These are phyloP conservation scores for Tenrec ecaudatus DNA, from an alignment of 2,113 vertebrate genomes.

Conservation along the genomic window DNA sequence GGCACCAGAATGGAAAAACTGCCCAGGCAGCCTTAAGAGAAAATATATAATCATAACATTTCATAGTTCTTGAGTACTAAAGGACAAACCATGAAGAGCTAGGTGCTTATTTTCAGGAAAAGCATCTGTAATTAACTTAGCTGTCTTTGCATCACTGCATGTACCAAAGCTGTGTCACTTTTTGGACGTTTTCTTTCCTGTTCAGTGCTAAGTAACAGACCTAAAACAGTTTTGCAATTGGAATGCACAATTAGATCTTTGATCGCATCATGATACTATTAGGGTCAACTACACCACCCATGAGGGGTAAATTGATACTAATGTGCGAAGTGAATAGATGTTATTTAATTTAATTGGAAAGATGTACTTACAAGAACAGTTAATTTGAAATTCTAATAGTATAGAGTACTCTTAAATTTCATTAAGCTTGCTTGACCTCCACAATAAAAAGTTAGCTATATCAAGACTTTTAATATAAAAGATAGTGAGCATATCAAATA, in stretches of 20 bases:
- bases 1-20: background rate
- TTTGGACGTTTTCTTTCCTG: background rate
- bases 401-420: background rate
- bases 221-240: background rate
- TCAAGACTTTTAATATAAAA: background rate
- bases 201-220: background rate
- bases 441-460: background rate
- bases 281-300: background rate
- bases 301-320: background rate
- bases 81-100: background rate
- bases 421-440: background rate
- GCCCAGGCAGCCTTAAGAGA: background rate
- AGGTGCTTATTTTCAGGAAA: background rate
- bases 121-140: background rate
- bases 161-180: background rate
- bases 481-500: background rate
- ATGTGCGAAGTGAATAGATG: conserved; percentile 22
- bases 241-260: background rate
- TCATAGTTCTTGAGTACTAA: background rate
- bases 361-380: background rate
- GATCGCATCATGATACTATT: background rate
- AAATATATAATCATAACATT: background rate
- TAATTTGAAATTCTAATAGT: conserved; percentile 18
- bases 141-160: background rate
- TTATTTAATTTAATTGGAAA: conserved; percentile 24